Base-by-base conservation (phyloP, 2,888 invertebrate genomes). In the Eupithecia subumbrata region DNA sequence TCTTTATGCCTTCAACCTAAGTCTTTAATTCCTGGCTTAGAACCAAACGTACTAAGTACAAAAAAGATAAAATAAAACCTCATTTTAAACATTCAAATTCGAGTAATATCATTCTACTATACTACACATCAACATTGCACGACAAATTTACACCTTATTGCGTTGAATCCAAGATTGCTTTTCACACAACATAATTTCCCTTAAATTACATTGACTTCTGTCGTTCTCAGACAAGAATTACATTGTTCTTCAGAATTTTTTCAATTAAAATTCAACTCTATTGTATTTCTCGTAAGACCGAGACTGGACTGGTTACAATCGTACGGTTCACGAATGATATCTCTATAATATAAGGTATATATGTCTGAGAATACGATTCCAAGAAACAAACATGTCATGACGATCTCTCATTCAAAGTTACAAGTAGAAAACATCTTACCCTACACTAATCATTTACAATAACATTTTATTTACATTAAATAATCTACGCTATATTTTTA, bases 401-500 rank as follows among this genome's bases (percentile, higher is more conserved):
- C 34, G 18, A 72, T 67, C 69, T 74, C 75, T 74, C 75, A 82
- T 81, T 82, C 82, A 68, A 34, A 79, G 78, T 89, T 87, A 89
- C 90, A 93, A 92, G 93, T 92, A 91, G 84, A 84, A 82, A 84
- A 87, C 85, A 86, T 86, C 86, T 86, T 85, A 79, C 68, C 72
- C 77, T 85, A 86, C 80, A 88, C 91, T 91, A 92, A 88, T 86
- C 89, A 94, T 91, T 90, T 94, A 93, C 89, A 92, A 89, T 89
- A 91, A 92, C 92, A 91, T 92, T 93, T 91, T 94, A 94, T 94
- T 89, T 94, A 94, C 94, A 94, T 93, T 92, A 93, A 93, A 92
- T 92, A 92, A 89, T 88, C 88, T 91, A 91, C 75, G 72, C 85
- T 91, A 84, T 88, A 85, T 90, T 91, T 92, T 92, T 94, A 94